These are phyloP conservation scores for Melikaiella ostensackeni DNA, from an alignment of 2,888 invertebrate genomes.

Conservation along the genomic window DNA sequence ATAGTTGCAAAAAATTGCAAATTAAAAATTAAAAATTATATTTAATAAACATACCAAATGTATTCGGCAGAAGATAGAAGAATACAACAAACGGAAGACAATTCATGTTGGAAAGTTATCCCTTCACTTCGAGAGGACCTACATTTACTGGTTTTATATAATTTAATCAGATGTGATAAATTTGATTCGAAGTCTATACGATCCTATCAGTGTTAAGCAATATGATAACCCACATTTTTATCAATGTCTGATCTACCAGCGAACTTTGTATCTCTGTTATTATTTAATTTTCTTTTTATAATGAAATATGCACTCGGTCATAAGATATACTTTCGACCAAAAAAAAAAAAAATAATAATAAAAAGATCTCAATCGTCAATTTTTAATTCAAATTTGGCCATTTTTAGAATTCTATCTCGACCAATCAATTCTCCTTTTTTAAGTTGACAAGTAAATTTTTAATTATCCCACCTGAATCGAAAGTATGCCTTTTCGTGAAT, in stretches of 20 bases:
- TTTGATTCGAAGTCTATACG: not conserved
- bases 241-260: not conserved
- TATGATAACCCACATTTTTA: not conserved
- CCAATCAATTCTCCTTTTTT: no score
- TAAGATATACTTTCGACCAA: no score
- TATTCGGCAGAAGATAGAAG: not conserved
- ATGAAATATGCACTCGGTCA: not conserved
- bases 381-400: no score
- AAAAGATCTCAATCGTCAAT: no score
- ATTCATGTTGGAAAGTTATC: not conserved
- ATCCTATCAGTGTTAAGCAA: not conserved
- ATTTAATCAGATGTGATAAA: not conserved
- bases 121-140: not conserved
- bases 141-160: not conserved
- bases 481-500: no score
- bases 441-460: no score
- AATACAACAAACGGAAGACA: not conserved
- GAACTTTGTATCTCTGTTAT: not conserved
- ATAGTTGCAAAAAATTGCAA: no score
- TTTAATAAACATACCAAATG: not conserved
- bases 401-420: no score
- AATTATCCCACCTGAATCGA: no score
- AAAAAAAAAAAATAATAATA: no score
- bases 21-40: no score
- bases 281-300: not conserved